Conservation (phyloP, 2,797 vertebrate species). For the Enteromius mattozi region DNA sequence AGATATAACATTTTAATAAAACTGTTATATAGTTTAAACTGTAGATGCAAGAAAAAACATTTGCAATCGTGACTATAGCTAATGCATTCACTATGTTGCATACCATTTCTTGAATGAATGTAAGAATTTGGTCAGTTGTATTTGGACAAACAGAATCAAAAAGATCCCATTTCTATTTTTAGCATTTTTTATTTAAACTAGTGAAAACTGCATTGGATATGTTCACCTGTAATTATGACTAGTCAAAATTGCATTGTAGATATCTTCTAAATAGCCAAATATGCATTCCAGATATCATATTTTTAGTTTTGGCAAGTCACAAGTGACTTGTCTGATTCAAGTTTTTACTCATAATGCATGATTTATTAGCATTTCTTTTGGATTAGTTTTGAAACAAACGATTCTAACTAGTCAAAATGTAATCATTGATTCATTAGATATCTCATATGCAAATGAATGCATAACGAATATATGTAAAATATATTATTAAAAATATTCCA, state of each 20-base stretch:
- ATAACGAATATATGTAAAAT: background rate
- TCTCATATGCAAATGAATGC: background rate
- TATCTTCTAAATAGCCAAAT: background rate
- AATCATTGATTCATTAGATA: background rate
- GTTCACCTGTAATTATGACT: background rate
- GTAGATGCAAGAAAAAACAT: background rate
- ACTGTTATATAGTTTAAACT: background rate
- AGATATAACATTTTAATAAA: background rate
- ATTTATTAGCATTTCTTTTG: background rate
- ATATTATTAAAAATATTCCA: background rate
- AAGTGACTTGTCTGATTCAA: background rate
- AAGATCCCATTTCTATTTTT: background rate
- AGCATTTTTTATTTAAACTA: background rate
- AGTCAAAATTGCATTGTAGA: background rate
- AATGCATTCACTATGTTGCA: background rate
- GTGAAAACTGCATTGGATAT: background rate
- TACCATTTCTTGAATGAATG: background rate
- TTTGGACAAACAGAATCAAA: background rate
- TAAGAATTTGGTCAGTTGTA: background rate
- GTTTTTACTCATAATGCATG: background rate
- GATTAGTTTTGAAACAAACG: background rate
- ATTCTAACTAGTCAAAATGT: background rate
- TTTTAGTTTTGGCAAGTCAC: background rate
- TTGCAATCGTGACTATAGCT: background rate
- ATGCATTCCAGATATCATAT: too few species aligned